Conservation (phyloP, 2,888 invertebrate species). For the Epinotia brunnichana region DNA sequence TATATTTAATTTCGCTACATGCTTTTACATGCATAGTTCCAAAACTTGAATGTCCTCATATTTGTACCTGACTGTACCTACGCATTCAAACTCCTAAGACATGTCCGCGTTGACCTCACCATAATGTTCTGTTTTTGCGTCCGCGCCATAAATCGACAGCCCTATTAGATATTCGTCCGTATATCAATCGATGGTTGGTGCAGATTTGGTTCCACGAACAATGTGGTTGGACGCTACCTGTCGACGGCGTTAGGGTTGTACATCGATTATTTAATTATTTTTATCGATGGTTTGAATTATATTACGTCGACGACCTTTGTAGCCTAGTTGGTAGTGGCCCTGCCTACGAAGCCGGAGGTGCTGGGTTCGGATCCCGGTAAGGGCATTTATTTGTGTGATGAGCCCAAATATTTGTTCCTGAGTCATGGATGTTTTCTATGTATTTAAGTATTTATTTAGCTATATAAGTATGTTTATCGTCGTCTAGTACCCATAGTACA, state of each 20-base stretch:
- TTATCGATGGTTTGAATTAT: neutral
- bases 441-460: too few relatives aligned
- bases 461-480: too few relatives aligned
- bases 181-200: constrained; percentile 49
- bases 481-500: too few relatives aligned
- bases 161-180: constrained; percentile 82
- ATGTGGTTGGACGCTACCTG: constrained; percentile 79
- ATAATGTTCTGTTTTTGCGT: constrained; percentile 81
- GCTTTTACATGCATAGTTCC: neutral
- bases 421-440: too few relatives aligned
- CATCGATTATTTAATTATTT: neutral
- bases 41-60: neutral
- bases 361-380: too few relatives aligned
- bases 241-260: constrained; percentile 33
- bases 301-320: too few relatives aligned
- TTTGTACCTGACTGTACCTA: constrained; percentile 7
- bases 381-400: too few relatives aligned
- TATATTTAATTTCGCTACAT: too few relatives aligned
- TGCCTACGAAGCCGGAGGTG: too few relatives aligned
- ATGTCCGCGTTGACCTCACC: constrained; percentile 55
- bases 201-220: constrained; percentile 74
- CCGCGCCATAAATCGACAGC: constrained; percentile 77
- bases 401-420: too few relatives aligned
- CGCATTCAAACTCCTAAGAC: constrained; percentile 51
- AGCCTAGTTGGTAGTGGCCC: too few relatives aligned